Base-by-base conservation (phyloP, 1,140 invertebrate species). In the Atta cephalotes region DNA sequence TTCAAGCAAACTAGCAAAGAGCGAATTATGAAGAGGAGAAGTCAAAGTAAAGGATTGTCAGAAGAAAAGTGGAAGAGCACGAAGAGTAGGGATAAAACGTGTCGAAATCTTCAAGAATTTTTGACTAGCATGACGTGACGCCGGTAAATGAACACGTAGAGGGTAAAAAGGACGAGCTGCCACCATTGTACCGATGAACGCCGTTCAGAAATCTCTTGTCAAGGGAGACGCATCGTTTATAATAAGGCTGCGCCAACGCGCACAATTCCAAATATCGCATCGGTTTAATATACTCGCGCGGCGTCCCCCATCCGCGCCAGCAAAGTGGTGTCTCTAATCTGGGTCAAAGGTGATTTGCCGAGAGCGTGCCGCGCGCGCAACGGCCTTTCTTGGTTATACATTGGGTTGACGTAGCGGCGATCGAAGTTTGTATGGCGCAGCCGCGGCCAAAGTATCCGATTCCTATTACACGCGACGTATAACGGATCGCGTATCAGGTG, bases 71-170 rank as follows among this genome's bases (percentile, higher is more conserved):
- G 45, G 45, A 45, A 16, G 16, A 18, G 18, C 18, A 14, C 25
- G 10, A 10, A 79, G 28, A 53, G 18, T 31, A 25, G 56, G 7
- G 9, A 80, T 14, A 18, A 51, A 65, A 31, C 35, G 18, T 28
- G 56, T 28, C 39, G 74, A 62, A 25, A 65, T 2, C 49, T 63
- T 49, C 16, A 28, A 56, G 51, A 60, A 78, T 88, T 76, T 87
- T 91, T 88, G 89, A 91, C 92, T 93, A 92, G 92, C 93, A 88
- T 89, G 92, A 94, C 87, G 87, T 92, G 90, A 92, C 88, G 86
- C 58, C 84, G 72, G 72, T 86, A 88, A 90, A 90, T 89, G 85
- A 91, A 77, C 86, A 76, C 74, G 70, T 60, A 45, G 63, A 68
- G 80, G 65, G 49, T 77, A 88, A 88, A 90, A 91, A 84, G 60